Conservation (phyloP, 2,888 invertebrate species). For the Drosophila robusta region DNA sequence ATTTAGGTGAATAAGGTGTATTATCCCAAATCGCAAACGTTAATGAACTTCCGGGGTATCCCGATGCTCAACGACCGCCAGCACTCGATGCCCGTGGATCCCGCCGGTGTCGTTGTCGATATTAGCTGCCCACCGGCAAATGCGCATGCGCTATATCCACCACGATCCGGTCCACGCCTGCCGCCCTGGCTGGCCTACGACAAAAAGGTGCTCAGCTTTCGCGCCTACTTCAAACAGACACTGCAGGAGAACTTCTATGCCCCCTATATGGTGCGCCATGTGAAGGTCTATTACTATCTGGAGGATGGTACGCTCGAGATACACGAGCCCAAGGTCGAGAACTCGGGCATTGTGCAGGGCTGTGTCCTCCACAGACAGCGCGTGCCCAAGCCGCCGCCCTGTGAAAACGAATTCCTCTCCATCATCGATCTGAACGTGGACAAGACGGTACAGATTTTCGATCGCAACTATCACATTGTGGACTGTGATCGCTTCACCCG, state of each 20-base stretch:
- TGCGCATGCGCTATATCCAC: conserved; percentile 90
- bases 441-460: conserved; percentile 91
- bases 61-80: conserved; percentile 88
- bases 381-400: conserved; percentile 90
- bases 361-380: conserved; percentile 92
- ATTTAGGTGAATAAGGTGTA: conserved; percentile 55
- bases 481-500: conserved; percentile 95
- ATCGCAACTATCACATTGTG: conserved; percentile 93
- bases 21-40: conserved; percentile 87
- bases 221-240: conserved; percentile 86
- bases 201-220: conserved; percentile 89
- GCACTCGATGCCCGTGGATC: conserved; percentile 87
- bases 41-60: conserved; percentile 87
- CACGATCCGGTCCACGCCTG: conserved; percentile 90
- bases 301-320: conserved; percentile 97
- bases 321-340: conserved; percentile 91
- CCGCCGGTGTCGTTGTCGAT: conserved; percentile 83
- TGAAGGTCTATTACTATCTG: conserved; percentile 93
- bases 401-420: conserved; percentile 91
- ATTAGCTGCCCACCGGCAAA: conserved; percentile 85
- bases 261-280: conserved; percentile 90
- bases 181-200: conserved; percentile 96
- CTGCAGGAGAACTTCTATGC: conserved; percentile 89
- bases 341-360: conserved; percentile 95
- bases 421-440: conserved; percentile 95